Conservation (phyloP, 1,140 invertebrate genomes). For the Drosophila kepulauana region DNA sequence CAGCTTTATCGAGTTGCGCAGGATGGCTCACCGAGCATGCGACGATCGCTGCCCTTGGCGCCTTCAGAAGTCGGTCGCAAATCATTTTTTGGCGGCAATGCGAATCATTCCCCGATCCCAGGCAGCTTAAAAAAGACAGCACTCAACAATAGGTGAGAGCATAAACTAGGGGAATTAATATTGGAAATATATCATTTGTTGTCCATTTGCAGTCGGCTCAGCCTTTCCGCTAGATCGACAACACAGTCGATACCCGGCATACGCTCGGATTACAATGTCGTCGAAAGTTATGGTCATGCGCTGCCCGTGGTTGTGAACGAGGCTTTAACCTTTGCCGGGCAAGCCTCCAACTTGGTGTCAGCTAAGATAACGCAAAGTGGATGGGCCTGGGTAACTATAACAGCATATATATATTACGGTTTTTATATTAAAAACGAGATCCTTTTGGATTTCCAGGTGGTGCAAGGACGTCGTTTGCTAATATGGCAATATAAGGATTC, state of each 20-base stretch:
- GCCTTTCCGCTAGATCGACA: constrained; percentile 87
- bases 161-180: not conserved
- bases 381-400: constrained; percentile 89
- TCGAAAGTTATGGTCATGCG: constrained; percentile 91
- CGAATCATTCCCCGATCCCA: constrained; percentile 30
- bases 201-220: constrained; percentile 85
- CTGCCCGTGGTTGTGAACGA: constrained; percentile 95
- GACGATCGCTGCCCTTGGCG: constrained; percentile 36
- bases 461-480: constrained; percentile 93
- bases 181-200: not conserved
- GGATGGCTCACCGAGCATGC: constrained; percentile 47
- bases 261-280: constrained; percentile 88
- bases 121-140: constrained; percentile 60
- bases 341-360: constrained; percentile 87
- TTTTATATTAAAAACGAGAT: not conserved
- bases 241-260: constrained; percentile 90
- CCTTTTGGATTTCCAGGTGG: constrained; percentile 88
- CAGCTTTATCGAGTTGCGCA: constrained; percentile 52
- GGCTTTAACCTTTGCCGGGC: constrained; percentile 91
- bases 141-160: constrained; percentile 56
- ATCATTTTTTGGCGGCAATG: constrained; percentile 70
- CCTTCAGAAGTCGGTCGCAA: constrained; percentile 53
- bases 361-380: constrained; percentile 88
- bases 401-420: too few species aligned
- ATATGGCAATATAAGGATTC: constrained; percentile 93